Percentiles rank a stretch among this genome's conserved stretches.
These are phyloP conservation scores for Trialeurodes vaporariorum DNA, from an alignment of 1,140 invertebrate species.

Conservation along the genomic window DNA sequence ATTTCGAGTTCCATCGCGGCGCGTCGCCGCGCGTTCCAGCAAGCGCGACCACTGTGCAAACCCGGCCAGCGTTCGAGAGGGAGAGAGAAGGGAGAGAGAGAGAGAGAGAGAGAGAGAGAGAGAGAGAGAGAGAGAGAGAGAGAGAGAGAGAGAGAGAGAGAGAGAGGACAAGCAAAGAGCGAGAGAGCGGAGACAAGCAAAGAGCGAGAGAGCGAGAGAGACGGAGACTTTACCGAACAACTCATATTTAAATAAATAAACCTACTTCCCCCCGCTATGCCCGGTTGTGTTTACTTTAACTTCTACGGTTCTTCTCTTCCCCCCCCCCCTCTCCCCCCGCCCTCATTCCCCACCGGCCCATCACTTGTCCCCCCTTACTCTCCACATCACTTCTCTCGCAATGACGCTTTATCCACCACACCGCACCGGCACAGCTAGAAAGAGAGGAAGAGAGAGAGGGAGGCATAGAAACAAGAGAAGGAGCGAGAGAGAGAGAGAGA, in stretches of 20 bases:
- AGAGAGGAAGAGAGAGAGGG: background rate
- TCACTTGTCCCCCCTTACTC: constrained; percentile 5
- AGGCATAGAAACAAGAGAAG: too few species aligned
- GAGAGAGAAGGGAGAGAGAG: too few species aligned
- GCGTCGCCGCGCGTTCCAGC: too few species aligned
- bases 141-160: background rate
- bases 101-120: too few species aligned
- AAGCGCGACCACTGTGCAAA: too few species aligned
- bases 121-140: background rate
- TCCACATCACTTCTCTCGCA: constrained; percentile 6
- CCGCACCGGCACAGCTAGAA: background rate
- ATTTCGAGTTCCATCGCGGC: too few species aligned
- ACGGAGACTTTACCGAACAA: constrained; percentile 21
- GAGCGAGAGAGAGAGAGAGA: too few species aligned
- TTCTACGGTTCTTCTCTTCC: constrained; percentile 20
- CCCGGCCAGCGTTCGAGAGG: too few species aligned
- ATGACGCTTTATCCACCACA: background rate
- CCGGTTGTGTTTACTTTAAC: constrained; percentile 21
- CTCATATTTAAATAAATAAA: constrained; percentile 30
- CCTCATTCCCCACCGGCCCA: constrained; percentile 6
- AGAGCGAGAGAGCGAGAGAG: constrained; percentile 13
- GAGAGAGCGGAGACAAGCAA: constrained; percentile 1
- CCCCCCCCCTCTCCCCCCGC: constrained; percentile 7
- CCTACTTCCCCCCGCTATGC: constrained; percentile 13
- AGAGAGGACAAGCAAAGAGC: background rate